Conservation (phyloP, 2,888 invertebrate species). For the Sicus ferrugineus region DNA sequence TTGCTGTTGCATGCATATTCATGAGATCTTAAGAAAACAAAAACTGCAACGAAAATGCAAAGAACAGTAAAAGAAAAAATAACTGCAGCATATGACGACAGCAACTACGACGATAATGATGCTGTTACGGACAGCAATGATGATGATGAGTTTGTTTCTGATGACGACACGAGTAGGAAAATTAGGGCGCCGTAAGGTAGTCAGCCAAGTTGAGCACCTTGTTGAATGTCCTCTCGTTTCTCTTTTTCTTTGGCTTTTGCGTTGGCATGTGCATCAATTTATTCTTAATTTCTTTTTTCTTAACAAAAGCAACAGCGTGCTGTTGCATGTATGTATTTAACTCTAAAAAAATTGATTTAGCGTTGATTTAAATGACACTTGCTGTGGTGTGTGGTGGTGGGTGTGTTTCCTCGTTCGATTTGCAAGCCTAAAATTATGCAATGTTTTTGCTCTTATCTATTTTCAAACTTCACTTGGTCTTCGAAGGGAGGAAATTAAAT, state of each 20-base stretch:
- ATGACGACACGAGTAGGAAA: conserved; percentile 40
- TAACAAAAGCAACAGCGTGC: conserved; percentile 25
- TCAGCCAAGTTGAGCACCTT: conserved; percentile 45
- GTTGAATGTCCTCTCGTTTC: conserved; percentile 50
- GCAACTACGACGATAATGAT: not conserved
- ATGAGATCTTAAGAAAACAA: not conserved
- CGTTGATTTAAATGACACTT: not conserved
- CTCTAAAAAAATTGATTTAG: too few species aligned
- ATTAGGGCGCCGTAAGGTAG: conserved; percentile 40
- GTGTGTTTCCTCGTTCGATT: conserved; percentile 14
- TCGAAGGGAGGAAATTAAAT: conserved; percentile 33
- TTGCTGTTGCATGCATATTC: conserved; percentile 18
- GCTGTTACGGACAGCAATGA: not conserved
- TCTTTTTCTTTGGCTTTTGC: not conserved
- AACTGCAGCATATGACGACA: not conserved
- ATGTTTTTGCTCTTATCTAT: not conserved
- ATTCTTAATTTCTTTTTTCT: conserved; percentile 27
- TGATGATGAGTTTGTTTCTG: conserved; percentile 28
- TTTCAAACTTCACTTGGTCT: conserved; percentile 28
- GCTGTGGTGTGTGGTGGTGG: not conserved
- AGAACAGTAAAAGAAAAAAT: not conserved
- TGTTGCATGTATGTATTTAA: not conserved
- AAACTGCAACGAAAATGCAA: not conserved
- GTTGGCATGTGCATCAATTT: conserved; percentile 35
- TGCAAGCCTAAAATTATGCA: not conserved